Base-by-base conservation (phyloP, 1,140 invertebrate genomes). In the Ylistrum balloti region DNA sequence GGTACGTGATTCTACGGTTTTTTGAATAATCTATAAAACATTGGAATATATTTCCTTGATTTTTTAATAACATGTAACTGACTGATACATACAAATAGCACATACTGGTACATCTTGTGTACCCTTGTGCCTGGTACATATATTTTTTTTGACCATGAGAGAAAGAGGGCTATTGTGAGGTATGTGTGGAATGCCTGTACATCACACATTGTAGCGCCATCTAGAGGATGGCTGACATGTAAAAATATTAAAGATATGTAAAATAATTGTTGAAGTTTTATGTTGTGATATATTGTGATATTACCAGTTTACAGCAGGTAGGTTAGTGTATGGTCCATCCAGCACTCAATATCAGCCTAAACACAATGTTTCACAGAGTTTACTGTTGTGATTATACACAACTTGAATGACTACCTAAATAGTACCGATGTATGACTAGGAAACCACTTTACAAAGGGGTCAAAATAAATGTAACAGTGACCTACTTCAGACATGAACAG, bases 201-300 rank as follows among this genome's bases (percentile, higher is more conserved):
- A 38, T 45, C 41, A 45, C 56, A 74, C 56, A 74, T n/a, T 74
- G 56, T 74, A 74, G 56, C 56, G n/a, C 56, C 56, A 74, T 74
- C 56, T 74, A 74, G 56, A 74, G 22, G 56, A 28, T 74, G 56
- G 56, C 56, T 74, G 56, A 74, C n/a, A 74, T 74, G 56, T 74
- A 74, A 74, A 74, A 28, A n/a, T n/a, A n/a, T 74, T 28, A 74
- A 74, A 74, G 28, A 22, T n/a, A 74, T 74, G 56, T 74, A 74
- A 74, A 74, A 74, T 28, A 74, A 28, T 28, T 5, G 5, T 28
- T 7, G n/a, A n/a, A n/a, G 56, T 74, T n/a, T 74, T 11, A 9
- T 74, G 56, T 74, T 74, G 56, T 74, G n/a, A 74, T n/a, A n/a
- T n/a, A n/a, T n/a, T n/a, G n/a, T n/a, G n/a, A n/a, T n/a, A n/a